Evolutionary conservation across 2,113 vertebrate genomes (phyloP).

Genomic region (Melozone crissalis): DNA sequence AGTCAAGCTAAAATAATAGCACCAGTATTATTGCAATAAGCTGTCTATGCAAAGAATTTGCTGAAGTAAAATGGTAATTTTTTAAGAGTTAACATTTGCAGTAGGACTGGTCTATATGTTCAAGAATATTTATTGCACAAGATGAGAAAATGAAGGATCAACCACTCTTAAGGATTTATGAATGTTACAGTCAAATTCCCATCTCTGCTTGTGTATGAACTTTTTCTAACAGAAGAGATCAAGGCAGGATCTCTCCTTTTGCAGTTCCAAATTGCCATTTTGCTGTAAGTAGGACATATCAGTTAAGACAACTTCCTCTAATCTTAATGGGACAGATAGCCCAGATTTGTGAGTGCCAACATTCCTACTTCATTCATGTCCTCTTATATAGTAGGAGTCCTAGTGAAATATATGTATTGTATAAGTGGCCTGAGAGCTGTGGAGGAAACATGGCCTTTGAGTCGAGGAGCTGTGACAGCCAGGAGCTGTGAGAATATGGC

Average conservation of each 20-base stretch:
- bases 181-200: neutral
- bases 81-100: neutral
- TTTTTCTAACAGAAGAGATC: neutral
- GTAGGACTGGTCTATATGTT: neutral
- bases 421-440: no score
- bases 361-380: neutral
- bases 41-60: neutral
- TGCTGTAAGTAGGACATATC: neutral
- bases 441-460: no score
- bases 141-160: neutral
- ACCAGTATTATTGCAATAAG: neutral
- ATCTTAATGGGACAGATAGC: neutral
- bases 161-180: neutral
- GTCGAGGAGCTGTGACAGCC: no score
- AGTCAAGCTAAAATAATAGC: neutral
- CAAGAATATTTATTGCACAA: neutral
- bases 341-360: accelerated
- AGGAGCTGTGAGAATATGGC: no score
- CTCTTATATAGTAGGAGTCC: neutral
- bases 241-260: neutral
- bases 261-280: neutral
- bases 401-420: no score
- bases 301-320: neutral
- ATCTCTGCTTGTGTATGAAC: neutral
- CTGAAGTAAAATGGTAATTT: neutral